Percentiles rank a stretch among this genome's conserved stretches.
phyloP scores from a whole-genome alignment of 2,888 invertebrate genomes.

The Drosophila paranaensis region DNA sequence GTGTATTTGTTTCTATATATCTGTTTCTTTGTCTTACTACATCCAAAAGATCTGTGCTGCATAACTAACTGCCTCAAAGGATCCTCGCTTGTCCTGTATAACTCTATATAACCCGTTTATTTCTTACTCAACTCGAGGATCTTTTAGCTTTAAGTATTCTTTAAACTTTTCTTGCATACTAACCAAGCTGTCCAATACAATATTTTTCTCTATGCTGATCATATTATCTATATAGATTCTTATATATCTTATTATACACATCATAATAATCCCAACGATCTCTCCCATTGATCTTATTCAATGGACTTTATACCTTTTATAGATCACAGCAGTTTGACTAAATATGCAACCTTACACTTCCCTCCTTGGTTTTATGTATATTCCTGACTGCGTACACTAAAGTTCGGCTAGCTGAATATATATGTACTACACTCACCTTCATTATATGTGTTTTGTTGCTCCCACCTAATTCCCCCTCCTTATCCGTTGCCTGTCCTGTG shows the following conservation, averaged over 20 bases:
- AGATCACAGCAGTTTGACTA: no score
- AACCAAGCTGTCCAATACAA: not conserved
- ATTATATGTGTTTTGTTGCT: not conserved
- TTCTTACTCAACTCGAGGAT: no score
- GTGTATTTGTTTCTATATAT: not conserved
- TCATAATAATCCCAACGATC: no score
- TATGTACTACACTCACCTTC: no score
- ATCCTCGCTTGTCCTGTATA: not conserved
- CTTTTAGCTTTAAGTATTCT: no score
- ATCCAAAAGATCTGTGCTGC: not conserved
- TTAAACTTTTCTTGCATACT: not conserved
- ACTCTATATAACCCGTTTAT: not conserved
- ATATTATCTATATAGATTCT: not conserved
- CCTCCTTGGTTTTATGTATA: no score
- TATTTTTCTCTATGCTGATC: not conserved
- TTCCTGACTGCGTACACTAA: no score
- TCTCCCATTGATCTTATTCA: no score
- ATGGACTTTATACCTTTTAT: no score
- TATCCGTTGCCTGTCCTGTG: constrained; percentile 7
- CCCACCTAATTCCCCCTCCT: not conserved
- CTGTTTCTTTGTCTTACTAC: constrained; percentile 1
- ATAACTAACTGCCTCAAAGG: not conserved
- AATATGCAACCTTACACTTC: no score
- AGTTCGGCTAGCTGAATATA: no score
- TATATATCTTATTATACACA: no score